Evolutionary conservation across 2,113 vertebrate genomes (phyloP).

Genomic region (Megalops atlanticus): DNA sequence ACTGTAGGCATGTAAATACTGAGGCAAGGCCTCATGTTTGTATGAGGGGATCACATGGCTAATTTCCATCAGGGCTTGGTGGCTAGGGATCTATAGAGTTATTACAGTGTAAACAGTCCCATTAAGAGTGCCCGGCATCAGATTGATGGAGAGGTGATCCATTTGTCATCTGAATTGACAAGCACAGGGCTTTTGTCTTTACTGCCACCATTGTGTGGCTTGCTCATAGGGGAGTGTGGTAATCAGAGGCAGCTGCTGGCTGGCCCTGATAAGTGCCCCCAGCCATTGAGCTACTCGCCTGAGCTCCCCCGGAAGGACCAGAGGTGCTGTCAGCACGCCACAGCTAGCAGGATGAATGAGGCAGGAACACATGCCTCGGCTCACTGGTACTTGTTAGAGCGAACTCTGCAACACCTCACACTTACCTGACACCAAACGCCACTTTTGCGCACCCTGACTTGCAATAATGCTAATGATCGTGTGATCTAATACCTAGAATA

Average conservation of each 20-base stretch:
- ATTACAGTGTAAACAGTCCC: constrained; percentile 68
- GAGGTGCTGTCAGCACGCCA: neutral
- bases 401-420: neutral
- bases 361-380: neutral
- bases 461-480: neutral
- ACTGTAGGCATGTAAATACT: too few relatives aligned
- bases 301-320: neutral
- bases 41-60: constrained; percentile 15
- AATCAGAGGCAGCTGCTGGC: constrained; percentile 26
- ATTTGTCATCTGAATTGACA: constrained; percentile 72
- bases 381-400: constrained; percentile 13
- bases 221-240: neutral
- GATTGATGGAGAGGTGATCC: constrained; percentile 70
- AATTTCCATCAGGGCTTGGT: constrained; percentile 55
- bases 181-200: constrained; percentile 14
- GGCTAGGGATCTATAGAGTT: constrained; percentile 58
- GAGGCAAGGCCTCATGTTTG: neutral
- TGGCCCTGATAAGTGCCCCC: constrained; percentile 25
- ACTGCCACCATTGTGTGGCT: neutral
- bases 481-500: neutral
- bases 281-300: neutral
- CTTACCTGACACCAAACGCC: neutral
- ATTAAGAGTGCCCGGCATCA: constrained; percentile 66
- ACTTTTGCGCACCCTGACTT: neutral
- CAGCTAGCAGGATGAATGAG: constrained; percentile 9